Evolutionary conservation across 1,140 invertebrate species (phyloP), one percentile per base, ranked within the genome.

Genomic region (Trichonephila clavata): DNA sequence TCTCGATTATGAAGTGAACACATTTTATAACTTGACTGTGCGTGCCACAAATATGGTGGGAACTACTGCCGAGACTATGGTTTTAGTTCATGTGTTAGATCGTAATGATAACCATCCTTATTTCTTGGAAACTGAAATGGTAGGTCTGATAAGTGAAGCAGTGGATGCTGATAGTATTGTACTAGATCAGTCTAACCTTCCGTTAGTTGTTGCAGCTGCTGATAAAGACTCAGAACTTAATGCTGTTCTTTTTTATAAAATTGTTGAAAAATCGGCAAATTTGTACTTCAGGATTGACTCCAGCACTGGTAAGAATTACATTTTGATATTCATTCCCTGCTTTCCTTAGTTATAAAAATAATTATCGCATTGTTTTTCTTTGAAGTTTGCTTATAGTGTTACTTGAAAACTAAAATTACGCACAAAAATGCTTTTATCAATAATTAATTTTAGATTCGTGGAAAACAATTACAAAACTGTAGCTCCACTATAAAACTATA

Each of bases 211-310:
- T 68, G 97, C 97, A 91, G 97, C 97, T 0, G 97, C 97, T 87
- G 98, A 98, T 95, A 97, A 96, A 13, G 98, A 98, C 96, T 97
- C 97, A 20, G 97, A 98, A 95, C 96, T 97, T 21, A 98, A 99
- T 96, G 97, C 97, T 13, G 96, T 98, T 94, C 96, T 99, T 43
- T 97, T 97, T 94, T 99, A 98, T 95, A 97, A 98, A 95, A 98
- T 99, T 94, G 96, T 98, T 63, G 98, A 98, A 95, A 97, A 95
- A 96, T 94, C 96, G 96, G 94, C 97, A 97, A 16, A 97, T 96
- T 94, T 97, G 91, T 97, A 97, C 95, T 99, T 99, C 95, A 97
- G 97, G 94, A 97, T 99, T 93, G 98, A 99, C 95, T 97, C 98
- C 0, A 98, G 97, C 94, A 99, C 98, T 14, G 94, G 94, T 94